Evolutionary conservation across 2,797 vertebrate species (phyloP).

Genomic region (Labroides dimidiatus): DNA sequence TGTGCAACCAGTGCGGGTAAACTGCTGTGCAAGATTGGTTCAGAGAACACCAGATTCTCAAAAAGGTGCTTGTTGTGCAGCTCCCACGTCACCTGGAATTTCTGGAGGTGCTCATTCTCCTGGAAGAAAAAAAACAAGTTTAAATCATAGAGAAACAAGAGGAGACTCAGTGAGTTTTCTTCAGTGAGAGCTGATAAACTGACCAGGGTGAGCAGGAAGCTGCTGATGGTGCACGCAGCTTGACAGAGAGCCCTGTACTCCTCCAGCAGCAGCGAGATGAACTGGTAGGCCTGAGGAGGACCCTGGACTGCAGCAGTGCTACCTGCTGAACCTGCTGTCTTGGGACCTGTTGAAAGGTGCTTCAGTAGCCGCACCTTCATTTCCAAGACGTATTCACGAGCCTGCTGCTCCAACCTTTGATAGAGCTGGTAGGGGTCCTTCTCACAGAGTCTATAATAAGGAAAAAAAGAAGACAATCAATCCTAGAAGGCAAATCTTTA

Average conservation of each 20-base stretch:
- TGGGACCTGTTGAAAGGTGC: constrained; percentile 90
- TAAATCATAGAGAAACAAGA: background rate
- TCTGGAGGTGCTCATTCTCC: constrained; percentile 98
- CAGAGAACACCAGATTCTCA: constrained; percentile 97
- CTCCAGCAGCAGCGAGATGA: constrained; percentile 95
- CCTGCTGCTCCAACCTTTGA: constrained; percentile 97
- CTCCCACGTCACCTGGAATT: constrained; percentile 99
- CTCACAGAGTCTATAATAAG: constrained; percentile 89
- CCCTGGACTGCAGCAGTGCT: constrained; percentile 82
- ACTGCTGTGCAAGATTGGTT: constrained; percentile 94
- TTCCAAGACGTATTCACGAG: constrained; percentile 95
- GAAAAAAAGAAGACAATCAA: background rate
- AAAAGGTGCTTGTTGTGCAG: constrained; percentile 99
- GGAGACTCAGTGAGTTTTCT: background rate
- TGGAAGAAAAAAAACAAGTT: constrained; percentile 50
- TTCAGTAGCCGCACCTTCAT: constrained; percentile 96
- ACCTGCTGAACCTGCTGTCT: constrained; percentile 73
- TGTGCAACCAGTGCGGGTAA: constrained; percentile 93
- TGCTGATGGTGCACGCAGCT: constrained; percentile 96
- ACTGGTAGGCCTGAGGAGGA: constrained; percentile 94
- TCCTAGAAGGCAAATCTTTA: background rate
- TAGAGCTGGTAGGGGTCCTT: constrained; percentile 99
- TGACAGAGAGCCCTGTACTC: constrained; percentile 96
- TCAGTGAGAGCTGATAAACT: constrained; percentile 17
- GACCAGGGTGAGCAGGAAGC: constrained; percentile 97